Evolutionary conservation across 2,113 vertebrate genomes (phyloP), one percentile per base, ranked within the genome.

Genomic region (Lepisosteus osseus): DNA sequence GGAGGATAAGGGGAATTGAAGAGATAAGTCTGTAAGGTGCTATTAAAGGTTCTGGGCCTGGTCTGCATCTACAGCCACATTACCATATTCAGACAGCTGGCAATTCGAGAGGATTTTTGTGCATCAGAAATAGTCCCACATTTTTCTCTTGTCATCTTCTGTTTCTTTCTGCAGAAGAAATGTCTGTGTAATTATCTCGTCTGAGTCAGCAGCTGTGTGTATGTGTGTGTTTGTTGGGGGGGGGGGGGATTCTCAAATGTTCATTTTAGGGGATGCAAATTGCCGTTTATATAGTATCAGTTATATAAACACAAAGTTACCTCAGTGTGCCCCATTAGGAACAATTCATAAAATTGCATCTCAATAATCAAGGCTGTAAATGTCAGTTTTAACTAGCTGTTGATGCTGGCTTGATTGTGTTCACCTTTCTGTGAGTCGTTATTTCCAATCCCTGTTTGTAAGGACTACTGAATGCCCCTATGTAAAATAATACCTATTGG

Each of bases 1-100:
- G 87, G 74, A 72, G 87, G 91, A 93, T 95, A 91, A 93, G 83
- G 88, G 79, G 79, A 88, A 87, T 80, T 84, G 77, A 72, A 82
- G 67, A 87, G 88, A 70, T 93, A 87, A 83, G 76, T 83, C 79
- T 75, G 71, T 74, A 71, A 73, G 76, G 47, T 69, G 77, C 70
- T 73, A 11, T 75, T 61, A 68, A 79, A 77, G 57, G 74, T 59
- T 65, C 47, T 54, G 75, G 65, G 83, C 84, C 72, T 81, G 78
- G 76, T 71, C 71, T 72, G 81, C 70, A 79, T 79, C 73, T 75
- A 71, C 75, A 72, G 74, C 76, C 80, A 84, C 76, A 89, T 88
- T 88, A 89, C 77, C 84, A 88, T 88, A 86, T 87, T 77, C 84
- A 78, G 85, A 87, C 81, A 67, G 76, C 84, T 86, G 79, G 81